These are phyloP conservation scores for Temnothorax rugatulus DNA, from an alignment of 2,888 invertebrate species.

Conservation along the genomic window DNA sequence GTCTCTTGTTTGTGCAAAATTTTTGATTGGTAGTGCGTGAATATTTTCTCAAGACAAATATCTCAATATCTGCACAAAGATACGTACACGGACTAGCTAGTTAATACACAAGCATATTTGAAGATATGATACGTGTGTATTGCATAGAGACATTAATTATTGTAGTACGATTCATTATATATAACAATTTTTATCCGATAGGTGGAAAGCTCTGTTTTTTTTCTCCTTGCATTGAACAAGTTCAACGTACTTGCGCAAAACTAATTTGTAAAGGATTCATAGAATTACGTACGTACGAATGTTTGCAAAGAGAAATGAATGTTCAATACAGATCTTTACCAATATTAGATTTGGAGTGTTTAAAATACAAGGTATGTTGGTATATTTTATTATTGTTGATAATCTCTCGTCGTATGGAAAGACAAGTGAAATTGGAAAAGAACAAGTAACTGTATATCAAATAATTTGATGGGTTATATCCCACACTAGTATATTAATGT, in stretches of 20 bases:
- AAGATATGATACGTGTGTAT: neutral
- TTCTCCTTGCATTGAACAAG: constrained; percentile 99
- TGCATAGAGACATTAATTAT: neutral
- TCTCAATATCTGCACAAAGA: neutral
- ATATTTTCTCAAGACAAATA: neutral
- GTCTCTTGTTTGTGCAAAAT: neutral
- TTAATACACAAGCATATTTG: neutral
- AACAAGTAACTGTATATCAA: neutral
- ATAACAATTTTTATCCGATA: constrained; percentile 79
- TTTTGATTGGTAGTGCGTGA: neutral
- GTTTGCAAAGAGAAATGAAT: constrained; percentile 92
- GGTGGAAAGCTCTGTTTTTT: constrained; percentile 99
- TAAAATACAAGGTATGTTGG: constrained; percentile 89
- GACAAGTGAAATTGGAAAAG: neutral
- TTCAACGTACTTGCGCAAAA: constrained; percentile 94
- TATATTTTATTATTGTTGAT: constrained; percentile 44
- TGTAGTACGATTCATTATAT: neutral
- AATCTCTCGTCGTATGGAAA: neutral
- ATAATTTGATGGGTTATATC: neutral
- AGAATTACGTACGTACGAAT: constrained; percentile 95
- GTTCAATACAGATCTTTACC: constrained; percentile 90
- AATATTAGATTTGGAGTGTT: constrained; percentile 90
- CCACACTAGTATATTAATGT: constrained; percentile 63
- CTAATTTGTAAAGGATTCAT: constrained; percentile 92
- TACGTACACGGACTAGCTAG: neutral